These are phyloP conservation scores for Temnopleurus reevesii DNA, from an alignment of 53 echinoderm and acorn worm species.

Conservation along the genomic window DNA sequence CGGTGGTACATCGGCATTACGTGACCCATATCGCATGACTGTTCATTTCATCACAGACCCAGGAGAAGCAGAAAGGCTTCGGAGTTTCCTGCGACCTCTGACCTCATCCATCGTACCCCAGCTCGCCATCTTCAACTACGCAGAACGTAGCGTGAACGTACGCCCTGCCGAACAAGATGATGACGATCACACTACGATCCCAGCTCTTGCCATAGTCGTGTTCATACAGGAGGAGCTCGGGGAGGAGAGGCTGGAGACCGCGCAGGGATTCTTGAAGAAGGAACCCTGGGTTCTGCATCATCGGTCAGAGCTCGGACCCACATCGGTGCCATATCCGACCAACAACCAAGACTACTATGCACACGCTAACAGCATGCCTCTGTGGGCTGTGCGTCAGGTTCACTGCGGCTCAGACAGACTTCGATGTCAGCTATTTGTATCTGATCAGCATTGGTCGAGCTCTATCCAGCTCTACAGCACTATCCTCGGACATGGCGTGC, in stretches of 20 bases:
- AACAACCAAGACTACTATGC: conserved; percentile 75
- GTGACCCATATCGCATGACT: conserved; percentile 64
- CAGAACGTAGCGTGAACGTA: conserved; percentile 58
- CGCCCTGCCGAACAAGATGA: conserved; percentile 17
- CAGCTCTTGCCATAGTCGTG: conserved; percentile 63
- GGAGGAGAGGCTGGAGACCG: conserved; percentile 57
- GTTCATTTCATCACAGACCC: conserved; percentile 73
- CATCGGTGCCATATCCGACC: conserved; percentile 61
- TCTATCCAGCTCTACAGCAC: conserved; percentile 63
- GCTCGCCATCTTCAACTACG: conserved; percentile 69
- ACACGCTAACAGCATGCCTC: conserved; percentile 64
- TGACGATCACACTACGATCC: conserved; percentile 45
- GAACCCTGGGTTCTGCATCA: conserved; percentile 71
- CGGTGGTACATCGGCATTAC: not conserved
- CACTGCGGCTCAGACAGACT: conserved; percentile 65
- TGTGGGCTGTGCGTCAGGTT: conserved; percentile 74
- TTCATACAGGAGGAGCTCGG: conserved; percentile 73
- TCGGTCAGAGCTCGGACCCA: conserved; percentile 61
- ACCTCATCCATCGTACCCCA: conserved; percentile 55
- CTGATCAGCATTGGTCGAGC: conserved; percentile 63
- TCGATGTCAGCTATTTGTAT: conserved; percentile 67
- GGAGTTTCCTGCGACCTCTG: conserved; percentile 59
- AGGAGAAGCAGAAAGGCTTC: conserved; percentile 55
- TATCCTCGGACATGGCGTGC: conserved; percentile 57
- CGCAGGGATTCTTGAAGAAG: conserved; percentile 61